Base-by-base conservation (phyloP, 2,888 invertebrate species). In the Drosophila greeni region DNA sequence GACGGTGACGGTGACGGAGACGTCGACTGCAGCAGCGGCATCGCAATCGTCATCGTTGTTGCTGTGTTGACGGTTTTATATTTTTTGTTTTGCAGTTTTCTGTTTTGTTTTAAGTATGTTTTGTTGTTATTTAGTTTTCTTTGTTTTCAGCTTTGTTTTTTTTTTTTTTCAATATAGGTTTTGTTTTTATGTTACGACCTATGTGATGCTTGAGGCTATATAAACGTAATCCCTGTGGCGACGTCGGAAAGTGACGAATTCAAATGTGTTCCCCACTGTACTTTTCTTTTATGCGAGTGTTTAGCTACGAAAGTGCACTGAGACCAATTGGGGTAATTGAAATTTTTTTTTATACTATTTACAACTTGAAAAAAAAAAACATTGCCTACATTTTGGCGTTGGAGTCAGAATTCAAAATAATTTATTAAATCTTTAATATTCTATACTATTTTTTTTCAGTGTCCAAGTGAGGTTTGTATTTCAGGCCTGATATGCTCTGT, bases 201-300 rank as follows among this genome's bases (percentile, higher is more conserved):
- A 68, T 36, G 64, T 48, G 73, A 64, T 71, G 73, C 73, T 69
- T 73, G 70, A 81, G 56, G 51, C 65, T 37, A 39, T 57, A 39
- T 56, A 82, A 82, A 82, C 85, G 85, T 81, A 86, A 85, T 83
- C 85, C 82, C 83, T 72, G 75, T 67, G 76, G 74, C 82, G 48
- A 53, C 29, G 53, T 56, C 55, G 59, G 62, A 58, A 61, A 59
- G 62, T 59, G 59, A 62, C 59, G 81, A 72, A 67, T 61, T 40
- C 42, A 29, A 43, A 39, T 67, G 66, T 54, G 45, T 53, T 37
- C 31, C 37, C 47, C 47, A 66, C 40, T 45, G 64, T 39, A 16
- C 34, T 36, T 24, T 26, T 29, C 26, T 45, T 49, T 33, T 52
- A 45, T 64, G 67, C 52, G 39, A 73, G 57, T 60, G 49, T 54